A percentile compares a stretch with the other conserved stretches of the same genome.
These are phyloP conservation scores for Crepidodera aurea DNA, from an alignment of 2,888 invertebrate species.

Conservation along the genomic window DNA sequence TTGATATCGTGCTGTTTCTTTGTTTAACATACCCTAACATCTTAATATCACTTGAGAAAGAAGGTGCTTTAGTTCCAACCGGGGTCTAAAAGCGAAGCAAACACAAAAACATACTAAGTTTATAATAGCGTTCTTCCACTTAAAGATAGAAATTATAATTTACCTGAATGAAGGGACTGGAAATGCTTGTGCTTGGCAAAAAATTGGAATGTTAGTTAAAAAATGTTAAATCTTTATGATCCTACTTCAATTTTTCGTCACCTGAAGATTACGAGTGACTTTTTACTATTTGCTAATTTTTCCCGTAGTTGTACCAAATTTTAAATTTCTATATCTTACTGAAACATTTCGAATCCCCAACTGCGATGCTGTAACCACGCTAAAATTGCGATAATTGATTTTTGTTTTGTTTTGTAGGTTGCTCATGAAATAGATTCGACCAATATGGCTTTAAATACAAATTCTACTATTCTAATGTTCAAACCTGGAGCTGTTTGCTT, in stretches of 20 bases:
- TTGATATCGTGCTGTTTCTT: conserved; percentile 63
- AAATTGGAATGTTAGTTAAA: conserved; percentile 46
- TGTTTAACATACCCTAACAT: conserved; percentile 62
- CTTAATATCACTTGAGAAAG: conserved; percentile 72
- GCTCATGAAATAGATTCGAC: conserved; percentile 68
- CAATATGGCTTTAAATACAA: conserved; percentile 74
- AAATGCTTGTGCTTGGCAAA: conserved; percentile 69
- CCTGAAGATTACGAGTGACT: too few relatives aligned
- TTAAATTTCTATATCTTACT: too few relatives aligned
- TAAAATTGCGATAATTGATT: too few relatives aligned
- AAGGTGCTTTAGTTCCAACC: conserved; percentile 71
- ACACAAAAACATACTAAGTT: too few relatives aligned
- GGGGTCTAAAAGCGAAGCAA: conserved; percentile 61
- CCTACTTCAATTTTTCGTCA: too few relatives aligned
- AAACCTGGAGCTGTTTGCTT: conserved; percentile 82
- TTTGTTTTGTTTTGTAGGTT: neutral
- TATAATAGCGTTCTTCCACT: conserved; percentile 71
- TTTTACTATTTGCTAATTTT: too few relatives aligned
- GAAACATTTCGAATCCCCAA: too few relatives aligned
- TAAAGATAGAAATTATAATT: conserved; percentile 73
- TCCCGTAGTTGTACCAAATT: too few relatives aligned
- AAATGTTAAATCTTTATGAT: too few relatives aligned
- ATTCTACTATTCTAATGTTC: conserved; percentile 76
- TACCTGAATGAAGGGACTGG: conserved; percentile 66
- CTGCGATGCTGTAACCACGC: too few relatives aligned